Evolutionary conservation across 2,888 invertebrate species (phyloP).

Genomic region (Panorpa germanica): DNA sequence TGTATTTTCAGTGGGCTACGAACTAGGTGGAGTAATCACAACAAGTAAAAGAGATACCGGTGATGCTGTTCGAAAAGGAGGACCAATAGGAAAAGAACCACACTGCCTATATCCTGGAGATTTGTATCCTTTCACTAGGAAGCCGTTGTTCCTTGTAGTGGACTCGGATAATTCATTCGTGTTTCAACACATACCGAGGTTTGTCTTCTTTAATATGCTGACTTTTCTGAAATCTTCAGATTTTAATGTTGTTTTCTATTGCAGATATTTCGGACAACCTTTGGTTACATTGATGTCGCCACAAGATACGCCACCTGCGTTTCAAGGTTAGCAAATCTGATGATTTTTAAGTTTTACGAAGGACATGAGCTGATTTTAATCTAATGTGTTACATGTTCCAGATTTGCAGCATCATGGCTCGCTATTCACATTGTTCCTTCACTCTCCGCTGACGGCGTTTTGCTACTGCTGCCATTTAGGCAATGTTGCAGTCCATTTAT

Average conservation of each 20-base stretch:
- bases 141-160: conserved; percentile 82
- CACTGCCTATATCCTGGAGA: conserved; percentile 86
- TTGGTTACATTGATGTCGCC: conserved; percentile 87
- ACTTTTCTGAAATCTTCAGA: neutral
- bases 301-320: conserved; percentile 67
- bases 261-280: conserved; percentile 77
- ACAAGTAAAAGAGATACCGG: conserved; percentile 61
- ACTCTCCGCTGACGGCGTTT: conserved; percentile 82
- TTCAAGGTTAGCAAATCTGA: conserved; percentile 42
- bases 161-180: conserved; percentile 92
- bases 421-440: conserved; percentile 87
- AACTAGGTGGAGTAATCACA: conserved; percentile 78
- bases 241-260: neutral
- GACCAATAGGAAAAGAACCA: conserved; percentile 35
- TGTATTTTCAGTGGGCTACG: conserved; percentile 55
- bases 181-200: conserved; percentile 69
- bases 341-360: neutral
- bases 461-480: conserved; percentile 81
- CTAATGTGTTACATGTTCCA: conserved; percentile 24
- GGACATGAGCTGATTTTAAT: conserved; percentile 1
- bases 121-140: conserved; percentile 77
- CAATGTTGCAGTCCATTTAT: conserved; percentile 66
- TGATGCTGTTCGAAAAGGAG: conserved; percentile 23
- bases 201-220: neutral
- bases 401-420: conserved; percentile 77